Conservation (phyloP, 2,113 vertebrate species). For the Chaetops frenatus region DNA sequence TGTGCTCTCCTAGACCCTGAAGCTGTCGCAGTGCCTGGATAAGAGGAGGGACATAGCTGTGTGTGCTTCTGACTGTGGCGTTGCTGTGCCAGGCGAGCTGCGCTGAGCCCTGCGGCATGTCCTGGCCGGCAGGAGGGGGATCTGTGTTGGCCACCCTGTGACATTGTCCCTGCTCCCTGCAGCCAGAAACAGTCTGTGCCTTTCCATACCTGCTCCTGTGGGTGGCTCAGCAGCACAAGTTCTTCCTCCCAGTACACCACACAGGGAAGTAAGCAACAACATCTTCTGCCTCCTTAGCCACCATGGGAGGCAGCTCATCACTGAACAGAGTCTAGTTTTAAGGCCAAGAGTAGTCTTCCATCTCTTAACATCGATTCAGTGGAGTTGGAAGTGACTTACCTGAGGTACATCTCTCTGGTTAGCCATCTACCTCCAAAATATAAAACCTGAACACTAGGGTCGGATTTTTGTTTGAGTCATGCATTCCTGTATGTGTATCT, state of each 20-base stretch:
- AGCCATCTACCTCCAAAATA: not conserved
- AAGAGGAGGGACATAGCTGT: not conserved
- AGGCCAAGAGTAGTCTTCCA: not conserved
- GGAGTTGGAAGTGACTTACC: not conserved
- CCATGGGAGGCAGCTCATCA: not conserved
- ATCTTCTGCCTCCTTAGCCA: not conserved
- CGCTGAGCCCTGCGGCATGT: rapidly evolving
- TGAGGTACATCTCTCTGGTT: not conserved
- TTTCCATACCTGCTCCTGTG: rapidly evolving
- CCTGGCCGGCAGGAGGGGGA: not conserved
- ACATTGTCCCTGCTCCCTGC: not conserved
- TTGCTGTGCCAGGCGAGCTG: not conserved
- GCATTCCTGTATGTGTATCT: not conserved
- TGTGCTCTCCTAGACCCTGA: not conserved
- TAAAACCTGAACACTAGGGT: not conserved
- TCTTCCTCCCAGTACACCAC: not conserved
- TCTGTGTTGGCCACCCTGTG: not conserved
- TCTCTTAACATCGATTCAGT: not conserved
- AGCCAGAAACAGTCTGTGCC: not conserved
- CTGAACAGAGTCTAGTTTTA: not conserved
- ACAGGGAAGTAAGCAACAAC: not conserved
- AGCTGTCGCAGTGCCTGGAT: not conserved
- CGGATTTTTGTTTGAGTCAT: not conserved
- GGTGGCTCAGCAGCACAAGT: not conserved
- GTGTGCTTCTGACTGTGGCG: not conserved